Conservation (phyloP, 2,888 invertebrate genomes). For the Amiota communis region DNA sequence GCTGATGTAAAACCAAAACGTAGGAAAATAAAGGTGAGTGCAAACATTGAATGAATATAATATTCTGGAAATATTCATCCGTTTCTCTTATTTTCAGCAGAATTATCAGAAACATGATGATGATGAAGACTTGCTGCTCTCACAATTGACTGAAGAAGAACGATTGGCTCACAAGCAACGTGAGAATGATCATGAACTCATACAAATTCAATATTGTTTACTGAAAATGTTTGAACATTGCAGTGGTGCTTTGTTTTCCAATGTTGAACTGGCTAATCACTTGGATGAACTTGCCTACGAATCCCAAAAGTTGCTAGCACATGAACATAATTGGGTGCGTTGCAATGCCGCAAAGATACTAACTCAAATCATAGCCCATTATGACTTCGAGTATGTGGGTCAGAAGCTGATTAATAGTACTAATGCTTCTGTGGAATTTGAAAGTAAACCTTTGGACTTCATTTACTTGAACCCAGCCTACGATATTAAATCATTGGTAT, state of each 20-base stretch:
- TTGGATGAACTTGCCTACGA: conserved; percentile 79
- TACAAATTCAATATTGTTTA: conserved; percentile 82
- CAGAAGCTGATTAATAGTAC: conserved; percentile 72
- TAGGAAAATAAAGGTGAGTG: conserved; percentile 39
- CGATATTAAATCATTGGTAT: conserved; percentile 78
- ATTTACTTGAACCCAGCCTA: conserved; percentile 78
- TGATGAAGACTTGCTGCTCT: conserved; percentile 40
- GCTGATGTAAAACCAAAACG: conserved; percentile 30
- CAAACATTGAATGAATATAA: neutral
- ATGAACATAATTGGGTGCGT: conserved; percentile 92
- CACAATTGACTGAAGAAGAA: conserved; percentile 52
- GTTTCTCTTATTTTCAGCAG: neutral
- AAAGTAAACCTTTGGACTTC: conserved; percentile 73
- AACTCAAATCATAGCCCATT: conserved; percentile 79
- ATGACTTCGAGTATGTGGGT: conserved; percentile 78
- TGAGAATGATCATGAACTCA: conserved; percentile 82
- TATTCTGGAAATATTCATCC: neutral
- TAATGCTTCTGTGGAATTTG: conserved; percentile 48
- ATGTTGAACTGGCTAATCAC: conserved; percentile 55
- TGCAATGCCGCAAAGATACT: conserved; percentile 84
- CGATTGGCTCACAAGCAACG: conserved; percentile 77
- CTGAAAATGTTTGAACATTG: conserved; percentile 81
- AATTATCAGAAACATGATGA: conserved; percentile 15
- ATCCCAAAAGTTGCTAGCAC: conserved; percentile 81
- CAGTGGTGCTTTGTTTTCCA: conserved; percentile 75